Conservation (phyloP, 2,113 vertebrate genomes). For the Seriola quinqueradiata region DNA sequence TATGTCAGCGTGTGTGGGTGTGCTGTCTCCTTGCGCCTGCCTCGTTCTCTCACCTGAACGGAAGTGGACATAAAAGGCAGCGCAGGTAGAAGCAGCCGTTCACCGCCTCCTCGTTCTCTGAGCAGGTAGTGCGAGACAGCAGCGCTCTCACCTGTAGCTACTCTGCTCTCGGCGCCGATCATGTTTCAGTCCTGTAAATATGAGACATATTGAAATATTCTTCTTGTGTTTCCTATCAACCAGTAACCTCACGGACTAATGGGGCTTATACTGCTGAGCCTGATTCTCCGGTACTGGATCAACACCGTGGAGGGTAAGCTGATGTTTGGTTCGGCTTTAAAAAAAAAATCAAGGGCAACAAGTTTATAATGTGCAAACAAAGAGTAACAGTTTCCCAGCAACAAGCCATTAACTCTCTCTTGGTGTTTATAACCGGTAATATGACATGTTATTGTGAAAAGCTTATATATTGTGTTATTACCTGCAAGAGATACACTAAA, state of each 20-base stretch:
- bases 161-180: slow-evolving; percentile 16
- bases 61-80: slow-evolving; percentile 87
- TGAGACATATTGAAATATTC: slow-evolving; percentile 67
- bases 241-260: slow-evolving; percentile 93
- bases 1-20: background rate
- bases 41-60: slow-evolving; percentile 88
- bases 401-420: background rate
- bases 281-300: slow-evolving; percentile 92
- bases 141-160: background rate
- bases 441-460: slow-evolving; percentile 15
- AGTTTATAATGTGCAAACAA: slow-evolving; percentile 40
- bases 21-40: slow-evolving; percentile 62
- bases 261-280: slow-evolving; percentile 93
- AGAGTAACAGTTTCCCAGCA: slow-evolving; percentile 3
- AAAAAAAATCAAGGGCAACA: slow-evolving; percentile 20
- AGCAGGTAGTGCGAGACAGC: slow-evolving; percentile 61
- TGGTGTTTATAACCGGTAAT: slow-evolving; percentile 1
- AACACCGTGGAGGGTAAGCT: slow-evolving; percentile 91
- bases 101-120: slow-evolving; percentile 39
- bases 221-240: slow-evolving; percentile 81
- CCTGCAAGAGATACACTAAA: no score
- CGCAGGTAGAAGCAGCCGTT: slow-evolving; percentile 72
- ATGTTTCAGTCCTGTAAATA: slow-evolving; percentile 47
- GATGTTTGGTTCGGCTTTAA: background rate
- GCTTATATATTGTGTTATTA: no score